These are phyloP conservation scores for Dermatophagoides farinae DNA, from an alignment of 1,140 invertebrate species.

Conservation along the genomic window DNA sequence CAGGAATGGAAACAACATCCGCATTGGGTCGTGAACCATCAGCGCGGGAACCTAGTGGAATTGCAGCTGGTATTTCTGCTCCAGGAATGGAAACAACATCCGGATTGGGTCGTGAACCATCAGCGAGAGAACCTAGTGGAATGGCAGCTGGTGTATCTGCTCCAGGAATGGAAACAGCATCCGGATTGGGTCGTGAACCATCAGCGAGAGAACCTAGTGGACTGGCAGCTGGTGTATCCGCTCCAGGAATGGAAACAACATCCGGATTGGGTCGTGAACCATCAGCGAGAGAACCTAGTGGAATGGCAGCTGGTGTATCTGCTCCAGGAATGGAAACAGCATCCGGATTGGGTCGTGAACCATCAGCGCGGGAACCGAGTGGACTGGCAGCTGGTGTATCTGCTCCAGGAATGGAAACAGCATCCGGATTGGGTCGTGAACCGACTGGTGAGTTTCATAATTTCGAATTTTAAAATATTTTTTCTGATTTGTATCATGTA, in stretches of 20 bases:
- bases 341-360: neutral
- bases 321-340: neutral
- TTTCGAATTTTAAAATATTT: neutral
- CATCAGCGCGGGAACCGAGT: neutral
- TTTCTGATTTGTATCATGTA: neutral
- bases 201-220: neutral
- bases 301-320: neutral
- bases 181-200: too few species aligned
- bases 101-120: neutral
- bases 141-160: neutral
- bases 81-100: too few species aligned
- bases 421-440: too few species aligned
- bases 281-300: too few species aligned
- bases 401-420: neutral
- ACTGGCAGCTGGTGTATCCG: neutral
- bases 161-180: neutral
- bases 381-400: neutral
- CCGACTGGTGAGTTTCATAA: neutral
- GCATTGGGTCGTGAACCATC: neutral
- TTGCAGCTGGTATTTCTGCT: neutral
- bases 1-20: too few species aligned
- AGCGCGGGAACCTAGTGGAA: neutral
- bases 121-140: neutral
- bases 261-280: neutral
- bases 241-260: neutral